Evolutionary conservation across 2,888 invertebrate species (phyloP), one percentile per base, ranked within the genome.

Genomic region (Polylopha cassiicola): DNA sequence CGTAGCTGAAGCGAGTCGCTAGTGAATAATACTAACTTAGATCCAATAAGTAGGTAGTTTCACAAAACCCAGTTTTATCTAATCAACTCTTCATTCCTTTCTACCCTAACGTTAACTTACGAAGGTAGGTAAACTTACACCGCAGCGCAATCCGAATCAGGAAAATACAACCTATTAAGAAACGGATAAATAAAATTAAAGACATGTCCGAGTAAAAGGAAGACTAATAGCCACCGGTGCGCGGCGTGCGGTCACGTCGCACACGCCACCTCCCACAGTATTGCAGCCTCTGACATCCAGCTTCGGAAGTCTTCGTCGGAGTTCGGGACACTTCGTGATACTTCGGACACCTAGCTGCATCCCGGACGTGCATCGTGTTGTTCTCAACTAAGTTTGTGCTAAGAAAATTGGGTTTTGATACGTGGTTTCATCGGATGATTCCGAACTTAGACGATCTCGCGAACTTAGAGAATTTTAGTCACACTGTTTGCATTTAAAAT

Each of bases 151-250:
- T n/a, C n/a, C n/a, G n/a, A n/a, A n/a, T n/a, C n/a, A n/a, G n/a
- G n/a, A n/a, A n/a, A n/a, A n/a, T n/a, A n/a, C n/a, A n/a, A n/a
- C n/a, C n/a, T n/a, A n/a, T n/a, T n/a, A n/a, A n/a, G n/a, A n/a
- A n/a, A n/a, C n/a, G 24, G 33, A 33, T 24, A 33, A 39, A 39
- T 33, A 39, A 18, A 36, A 41, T 36, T 30, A 41, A 36, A 41
- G 30, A 41, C 33, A 34, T 36, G 41, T 41, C 29, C 41, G 24
- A 26, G 34, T 20, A 29, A 36, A 41, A 30, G 16, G n/a, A 36
- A 18, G 30, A 41, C 34, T 30, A 30, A 36, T 41, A 26, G 34
- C 4, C 15, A 29, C 39, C 20, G 20, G 8, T 18, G 34, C 34
- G 24, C 21, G n/a, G n/a, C 22, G 18, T 27, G 34, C 11, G 30